These are phyloP conservation scores for Ganaspis brasiliensis DNA, from an alignment of 2,888 invertebrate genomes.

Conservation along the genomic window DNA sequence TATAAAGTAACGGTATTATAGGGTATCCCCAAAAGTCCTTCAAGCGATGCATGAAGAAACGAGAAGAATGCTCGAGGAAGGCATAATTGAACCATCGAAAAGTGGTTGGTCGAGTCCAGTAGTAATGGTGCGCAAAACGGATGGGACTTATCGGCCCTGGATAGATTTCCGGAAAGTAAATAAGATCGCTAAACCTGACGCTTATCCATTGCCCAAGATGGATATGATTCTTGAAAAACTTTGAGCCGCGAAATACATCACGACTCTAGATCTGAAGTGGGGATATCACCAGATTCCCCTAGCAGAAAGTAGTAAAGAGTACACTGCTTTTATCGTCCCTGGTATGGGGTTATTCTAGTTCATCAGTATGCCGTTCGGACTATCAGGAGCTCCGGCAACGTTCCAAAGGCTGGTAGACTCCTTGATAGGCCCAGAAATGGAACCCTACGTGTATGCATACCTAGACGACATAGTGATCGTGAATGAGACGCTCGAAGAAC, in stretches of 20 bases:
- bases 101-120: background rate
- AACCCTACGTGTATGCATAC: background rate
- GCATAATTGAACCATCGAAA: background rate
- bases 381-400: too few relatives aligned
- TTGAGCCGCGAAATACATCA: too few relatives aligned
- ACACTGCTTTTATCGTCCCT: too few relatives aligned
- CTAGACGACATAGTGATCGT: slow-evolving; percentile 51
- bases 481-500: background rate
- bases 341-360: too few relatives aligned
- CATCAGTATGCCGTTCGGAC: too few relatives aligned
- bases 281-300: too few relatives aligned
- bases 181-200: background rate
- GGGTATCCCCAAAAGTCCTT: background rate
- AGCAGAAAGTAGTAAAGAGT: too few relatives aligned
- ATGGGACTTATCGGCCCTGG: background rate
- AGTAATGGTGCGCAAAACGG: background rate
- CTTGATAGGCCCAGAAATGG: background rate
- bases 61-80: background rate
- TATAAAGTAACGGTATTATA: background rate
- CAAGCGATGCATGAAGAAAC: background rate
- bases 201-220: background rate
- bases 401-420: background rate
- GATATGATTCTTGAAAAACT: too few relatives aligned
- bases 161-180: background rate
- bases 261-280: too few relatives aligned